These are phyloP conservation scores for Dromaius novaehollandiae DNA, from an alignment of 2,113 vertebrate genomes.

Conservation along the genomic window DNA sequence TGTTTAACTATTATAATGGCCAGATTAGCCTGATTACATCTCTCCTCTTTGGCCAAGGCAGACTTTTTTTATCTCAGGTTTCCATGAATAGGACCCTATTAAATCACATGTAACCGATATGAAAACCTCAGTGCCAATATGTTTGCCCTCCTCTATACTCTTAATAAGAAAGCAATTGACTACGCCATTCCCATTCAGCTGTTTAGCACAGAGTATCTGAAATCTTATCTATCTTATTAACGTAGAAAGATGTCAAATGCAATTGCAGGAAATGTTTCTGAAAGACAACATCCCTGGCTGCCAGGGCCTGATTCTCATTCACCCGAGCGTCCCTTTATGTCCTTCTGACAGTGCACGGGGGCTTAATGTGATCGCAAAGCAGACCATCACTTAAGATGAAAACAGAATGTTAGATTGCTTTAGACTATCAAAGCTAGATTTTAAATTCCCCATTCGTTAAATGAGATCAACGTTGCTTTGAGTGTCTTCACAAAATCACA, in stretches of 20 bases:
- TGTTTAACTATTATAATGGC: background rate
- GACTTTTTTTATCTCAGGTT: background rate
- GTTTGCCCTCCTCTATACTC: background rate
- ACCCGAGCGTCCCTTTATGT: background rate
- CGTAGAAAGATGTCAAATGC: background rate
- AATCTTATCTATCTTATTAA: background rate
- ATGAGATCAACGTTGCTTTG: background rate
- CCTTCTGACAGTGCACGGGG: background rate
- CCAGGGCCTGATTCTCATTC: background rate
- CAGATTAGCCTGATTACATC: background rate
- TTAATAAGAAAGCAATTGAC: background rate
- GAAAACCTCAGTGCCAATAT: background rate
- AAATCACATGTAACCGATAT: background rate
- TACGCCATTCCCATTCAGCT: background rate
- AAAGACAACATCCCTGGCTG: background rate
- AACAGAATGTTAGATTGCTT: background rate
- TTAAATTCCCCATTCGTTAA: background rate
- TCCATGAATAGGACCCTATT: background rate
- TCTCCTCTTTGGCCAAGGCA: background rate
- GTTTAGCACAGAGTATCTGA: background rate
- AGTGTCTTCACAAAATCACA: background rate
- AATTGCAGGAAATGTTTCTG: background rate
- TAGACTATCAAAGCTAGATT: background rate
- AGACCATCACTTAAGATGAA: background rate
- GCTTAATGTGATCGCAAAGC: background rate